Evolutionary conservation across 2,797 vertebrate genomes (phyloP).

Genomic region (Rhabdomys pumilio): DNA sequence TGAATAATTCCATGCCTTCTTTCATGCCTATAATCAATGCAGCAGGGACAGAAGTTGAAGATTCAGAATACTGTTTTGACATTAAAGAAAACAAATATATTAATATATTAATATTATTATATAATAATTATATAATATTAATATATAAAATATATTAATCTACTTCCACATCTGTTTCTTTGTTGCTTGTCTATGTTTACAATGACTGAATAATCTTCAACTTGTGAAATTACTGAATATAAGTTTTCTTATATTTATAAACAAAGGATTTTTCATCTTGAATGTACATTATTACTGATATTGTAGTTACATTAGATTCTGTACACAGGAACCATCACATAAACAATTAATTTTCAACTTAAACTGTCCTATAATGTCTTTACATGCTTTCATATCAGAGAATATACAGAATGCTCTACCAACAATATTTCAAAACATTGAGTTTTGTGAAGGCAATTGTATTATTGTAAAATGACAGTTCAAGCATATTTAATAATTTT

Average conservation of each 20-base stretch:
- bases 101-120: no score
- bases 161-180: slow-evolving; percentile 65
- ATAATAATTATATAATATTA: no score
- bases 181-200: slow-evolving; percentile 64
- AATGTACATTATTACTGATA: slow-evolving; percentile 54
- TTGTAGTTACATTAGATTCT: slow-evolving; percentile 60
- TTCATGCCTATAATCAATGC: slow-evolving; percentile 75
- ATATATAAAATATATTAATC: slow-evolving; percentile 51
- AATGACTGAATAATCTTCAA: slow-evolving; percentile 72
- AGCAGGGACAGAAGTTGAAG: slow-evolving; percentile 70
- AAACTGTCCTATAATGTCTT: slow-evolving; percentile 36
- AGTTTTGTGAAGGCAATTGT: slow-evolving; percentile 2
- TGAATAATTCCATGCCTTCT: slow-evolving; percentile 67
- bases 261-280: slow-evolving; percentile 59
- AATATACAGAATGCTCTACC: background rate
- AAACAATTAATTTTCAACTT: slow-evolving; percentile 70
- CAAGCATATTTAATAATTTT: slow-evolving; percentile 1
- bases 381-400: slow-evolving; percentile 54
- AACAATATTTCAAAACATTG: slow-evolving; percentile 38
- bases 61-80: slow-evolving; percentile 70
- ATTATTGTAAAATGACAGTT: slow-evolving; percentile 53
- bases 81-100: slow-evolving; percentile 73
- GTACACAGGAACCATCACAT: slow-evolving; percentile 3
- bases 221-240: slow-evolving; percentile 72
- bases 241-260: slow-evolving; percentile 48